Conservation (phyloP, 2,888 invertebrate species). For the Marronus borbonicus region DNA sequence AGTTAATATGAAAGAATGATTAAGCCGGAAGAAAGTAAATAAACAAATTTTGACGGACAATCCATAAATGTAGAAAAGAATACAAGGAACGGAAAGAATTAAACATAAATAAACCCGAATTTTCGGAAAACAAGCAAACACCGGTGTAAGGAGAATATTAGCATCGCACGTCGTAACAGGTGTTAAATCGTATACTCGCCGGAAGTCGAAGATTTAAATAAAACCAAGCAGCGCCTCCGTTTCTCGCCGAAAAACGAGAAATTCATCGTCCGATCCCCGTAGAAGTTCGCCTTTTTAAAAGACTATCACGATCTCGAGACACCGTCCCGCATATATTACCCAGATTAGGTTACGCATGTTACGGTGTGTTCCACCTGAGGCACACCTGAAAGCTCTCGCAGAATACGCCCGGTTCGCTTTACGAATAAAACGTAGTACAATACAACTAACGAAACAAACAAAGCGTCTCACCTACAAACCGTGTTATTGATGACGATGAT, state of each 20-base stretch:
- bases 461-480: conserved; percentile 49
- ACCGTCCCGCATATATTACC: conserved; percentile 59
- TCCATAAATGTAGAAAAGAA: neutral
- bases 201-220: conserved; percentile 24
- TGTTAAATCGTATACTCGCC: conserved; percentile 28
- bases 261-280: neutral
- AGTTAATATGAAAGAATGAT: too few species aligned
- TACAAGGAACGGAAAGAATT: neutral
- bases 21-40: neutral
- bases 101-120: conserved; percentile 4
- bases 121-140: conserved; percentile 7
- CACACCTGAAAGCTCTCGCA: conserved; percentile 22
- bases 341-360: conserved; percentile 52
- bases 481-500: neutral
- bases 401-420: neutral
- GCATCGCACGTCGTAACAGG: conserved; percentile 13
- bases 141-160: neutral
- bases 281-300: conserved; percentile 51
- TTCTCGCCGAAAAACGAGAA: conserved; percentile 8
- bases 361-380: conserved; percentile 32
- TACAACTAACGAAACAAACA: conserved; percentile 46
- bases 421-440: neutral
- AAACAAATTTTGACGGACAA: neutral
- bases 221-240: conserved; percentile 12
- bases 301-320: conserved; percentile 56